These are phyloP conservation scores for Lemur catta DNA, from an alignment of 2,797 vertebrate species.

Conservation along the genomic window DNA sequence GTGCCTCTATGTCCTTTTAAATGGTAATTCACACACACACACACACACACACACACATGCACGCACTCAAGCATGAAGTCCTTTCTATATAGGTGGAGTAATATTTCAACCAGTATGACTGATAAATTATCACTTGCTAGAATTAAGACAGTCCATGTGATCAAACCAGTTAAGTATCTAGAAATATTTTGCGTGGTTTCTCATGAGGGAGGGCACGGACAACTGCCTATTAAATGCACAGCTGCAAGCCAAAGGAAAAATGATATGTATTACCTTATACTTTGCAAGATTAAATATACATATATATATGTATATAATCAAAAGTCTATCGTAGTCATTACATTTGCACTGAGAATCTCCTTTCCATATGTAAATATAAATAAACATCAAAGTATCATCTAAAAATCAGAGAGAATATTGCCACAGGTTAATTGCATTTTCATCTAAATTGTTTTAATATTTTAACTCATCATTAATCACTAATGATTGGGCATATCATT, in stretches of 20 bases:
- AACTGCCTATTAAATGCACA: not conserved
- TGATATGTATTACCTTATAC: not conserved
- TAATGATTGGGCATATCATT: not conserved
- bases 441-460: conserved; percentile 7
- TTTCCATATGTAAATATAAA: not conserved
- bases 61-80: not conserved
- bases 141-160: not conserved
- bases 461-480: conserved; percentile 52
- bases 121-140: not conserved
- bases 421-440: conserved; percentile 23
- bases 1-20: not conserved
- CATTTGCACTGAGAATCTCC: not conserved
- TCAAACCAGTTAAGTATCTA: not conserved
- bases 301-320: not conserved
- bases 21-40: not conserved
- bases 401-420: not conserved
- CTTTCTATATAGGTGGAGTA: not conserved
- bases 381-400: not conserved
- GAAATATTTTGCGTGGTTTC: not conserved
- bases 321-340: not conserved
- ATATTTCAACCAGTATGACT: not conserved
- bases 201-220: not conserved
- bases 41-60: no score
- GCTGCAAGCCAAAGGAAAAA: not conserved
- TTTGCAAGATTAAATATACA: not conserved